Evolutionary conservation across 2,888 invertebrate species (phyloP), one percentile per base, ranked within the genome.

Genomic region (Diarsia mendica): DNA sequence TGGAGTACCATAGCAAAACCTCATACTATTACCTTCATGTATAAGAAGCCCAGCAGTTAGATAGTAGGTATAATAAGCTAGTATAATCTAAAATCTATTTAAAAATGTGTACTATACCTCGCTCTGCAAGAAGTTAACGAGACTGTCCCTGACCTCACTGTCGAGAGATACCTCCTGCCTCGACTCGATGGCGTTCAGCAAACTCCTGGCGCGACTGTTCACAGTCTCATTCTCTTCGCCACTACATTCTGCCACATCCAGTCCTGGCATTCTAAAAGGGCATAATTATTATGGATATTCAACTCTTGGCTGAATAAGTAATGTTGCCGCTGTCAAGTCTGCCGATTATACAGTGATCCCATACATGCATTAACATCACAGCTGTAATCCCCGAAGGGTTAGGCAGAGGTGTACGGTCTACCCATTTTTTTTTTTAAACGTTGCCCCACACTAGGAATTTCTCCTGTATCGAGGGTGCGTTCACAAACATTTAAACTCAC

Each of bases 81-180:
- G 13, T 23, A 23, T 23, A 28, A 28, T 28, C 28, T 23, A 23
- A n/a, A 4, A 55, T 55, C 23, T 0, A 55, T 55, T 23, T 55
- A 8, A 60, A 55, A 60, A 48, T 28, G 58, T 28, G 0, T 15
- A 58, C 8, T 28, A 15, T 63, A 95, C 95, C 80, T 94, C 94
- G 67, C 94, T 94, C 78, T 94, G 93, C 63, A 95, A 83, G 75
- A 94, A 94, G 61, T 84, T 87, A 0, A 89, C 85, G 18, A 95
- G 87, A 2, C 90, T 91, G 1, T 91, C 89, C 46, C 85, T 86
- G 67, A 95, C 89, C 73, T 92, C 92, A 6, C 82, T 79, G 73
- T 94, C 93, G 8, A 93, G 78, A 3, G 90, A 82, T 53, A 85
- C 76, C 20, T 85, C 84, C 39, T 89, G 89, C 53, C 89, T 89